Evolutionary conservation across 64 coral and sea anemone species (phyloP).

Genomic region (Stylophora pistillata): DNA sequence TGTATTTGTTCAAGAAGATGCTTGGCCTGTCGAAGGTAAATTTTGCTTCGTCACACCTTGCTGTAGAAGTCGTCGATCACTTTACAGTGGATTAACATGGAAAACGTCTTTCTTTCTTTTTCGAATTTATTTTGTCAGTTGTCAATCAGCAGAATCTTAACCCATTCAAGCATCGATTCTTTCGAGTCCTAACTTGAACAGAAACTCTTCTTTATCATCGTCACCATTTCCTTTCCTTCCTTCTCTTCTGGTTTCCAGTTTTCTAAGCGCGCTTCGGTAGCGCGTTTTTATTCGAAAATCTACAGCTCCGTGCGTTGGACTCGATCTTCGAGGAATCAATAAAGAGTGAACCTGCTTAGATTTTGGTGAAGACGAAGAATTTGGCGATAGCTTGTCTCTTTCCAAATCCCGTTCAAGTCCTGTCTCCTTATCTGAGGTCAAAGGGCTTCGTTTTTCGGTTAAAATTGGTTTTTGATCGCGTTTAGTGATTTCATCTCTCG

Average conservation of each 20-base stretch:
- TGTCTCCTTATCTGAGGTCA: neutral
- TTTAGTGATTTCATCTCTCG: slow-evolving; percentile 19
- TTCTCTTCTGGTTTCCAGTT: slow-evolving; percentile 21
- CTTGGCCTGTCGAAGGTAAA: too few species aligned
- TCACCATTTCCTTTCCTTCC: slow-evolving; percentile 36
- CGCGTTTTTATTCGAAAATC: slow-evolving; percentile 45
- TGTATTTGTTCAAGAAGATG: too few species aligned
- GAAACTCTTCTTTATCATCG: slow-evolving; percentile 66
- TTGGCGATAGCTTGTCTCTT: slow-evolving; percentile 20
- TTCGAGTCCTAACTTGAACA: slow-evolving; percentile 64
- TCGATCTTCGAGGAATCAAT: slow-evolving; percentile 5
- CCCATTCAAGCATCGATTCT: slow-evolving; percentile 42
- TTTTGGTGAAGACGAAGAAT: slow-evolving; percentile 15
- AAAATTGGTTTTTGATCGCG: slow-evolving; percentile 7
- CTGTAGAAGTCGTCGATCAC: too few species aligned
- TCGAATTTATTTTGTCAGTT: too few species aligned
- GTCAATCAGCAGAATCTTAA: too few species aligned
- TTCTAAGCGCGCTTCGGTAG: slow-evolving; percentile 23
- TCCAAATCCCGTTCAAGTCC: neutral
- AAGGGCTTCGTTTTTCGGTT: neutral
- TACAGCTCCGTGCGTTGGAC: neutral
- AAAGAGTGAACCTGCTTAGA: slow-evolving; percentile 4
- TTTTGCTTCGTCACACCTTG: too few species aligned
- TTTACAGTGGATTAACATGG: too few species aligned
- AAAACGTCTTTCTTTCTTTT: too few species aligned